Percentiles rank a stretch among this genome's conserved stretches.
Evolutionary conservation across 2,113 vertebrate species (phyloP).

Genomic region (Pluvialis apricaria): DNA sequence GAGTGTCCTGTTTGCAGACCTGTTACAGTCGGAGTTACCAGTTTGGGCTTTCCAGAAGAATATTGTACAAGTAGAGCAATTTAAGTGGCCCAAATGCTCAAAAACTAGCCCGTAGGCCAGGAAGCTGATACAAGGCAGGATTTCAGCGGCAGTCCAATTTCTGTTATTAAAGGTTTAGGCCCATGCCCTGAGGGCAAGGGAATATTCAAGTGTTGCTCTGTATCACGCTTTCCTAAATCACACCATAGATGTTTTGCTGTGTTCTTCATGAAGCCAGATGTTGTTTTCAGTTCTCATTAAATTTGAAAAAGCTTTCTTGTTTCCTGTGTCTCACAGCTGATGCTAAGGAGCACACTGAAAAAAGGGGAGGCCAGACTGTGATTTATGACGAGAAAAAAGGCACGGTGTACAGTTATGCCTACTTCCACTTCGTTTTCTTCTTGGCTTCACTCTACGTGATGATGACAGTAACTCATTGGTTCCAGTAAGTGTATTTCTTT

Average conservation of each 20-base stretch:
- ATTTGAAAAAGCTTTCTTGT: background rate
- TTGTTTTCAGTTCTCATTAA: background rate
- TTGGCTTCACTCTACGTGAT: conserved; percentile 96
- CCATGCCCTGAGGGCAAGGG: background rate
- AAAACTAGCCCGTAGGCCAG: background rate
- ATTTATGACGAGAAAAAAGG: conserved; percentile 85
- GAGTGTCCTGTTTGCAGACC: background rate
- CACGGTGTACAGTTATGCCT: conserved; percentile 90
- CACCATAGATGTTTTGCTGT: background rate
- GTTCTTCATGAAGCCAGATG: background rate
- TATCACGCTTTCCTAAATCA: background rate
- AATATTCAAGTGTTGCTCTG: background rate
- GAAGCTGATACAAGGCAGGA: background rate
- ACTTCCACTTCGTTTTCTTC: conserved; percentile 95
- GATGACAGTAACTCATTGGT: conserved; percentile 98
- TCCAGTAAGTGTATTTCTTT: conserved; percentile 84
- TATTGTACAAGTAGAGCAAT: background rate
- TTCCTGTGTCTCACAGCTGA: conserved; percentile 67
- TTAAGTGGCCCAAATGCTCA: background rate
- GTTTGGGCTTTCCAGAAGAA: background rate
- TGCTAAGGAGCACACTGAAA: conserved; percentile 68
- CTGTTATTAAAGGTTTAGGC: background rate
- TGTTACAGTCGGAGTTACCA: background rate
- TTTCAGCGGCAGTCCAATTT: background rate
- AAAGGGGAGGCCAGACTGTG: conserved; percentile 81